Evolutionary conservation across 2,888 invertebrate species (phyloP), one percentile per base, ranked within the genome.

Genomic region (Ectropis crepuscularia): DNA sequence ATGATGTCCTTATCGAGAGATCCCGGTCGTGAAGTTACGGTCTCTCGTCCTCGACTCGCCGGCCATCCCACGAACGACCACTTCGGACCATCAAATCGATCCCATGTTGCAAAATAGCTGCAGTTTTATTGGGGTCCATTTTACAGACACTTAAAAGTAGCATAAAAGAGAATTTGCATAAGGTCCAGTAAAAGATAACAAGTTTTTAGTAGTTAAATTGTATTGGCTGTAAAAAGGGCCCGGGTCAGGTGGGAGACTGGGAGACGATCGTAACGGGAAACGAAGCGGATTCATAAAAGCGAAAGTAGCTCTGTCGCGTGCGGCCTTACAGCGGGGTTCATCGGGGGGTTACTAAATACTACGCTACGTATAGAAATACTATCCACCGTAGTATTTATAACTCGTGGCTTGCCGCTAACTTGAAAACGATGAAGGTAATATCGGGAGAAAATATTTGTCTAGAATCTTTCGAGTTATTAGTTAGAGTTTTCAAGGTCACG

Each of bases 1-100:
- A 86, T 86, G 84, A 87, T 88, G 89, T 90, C 90, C 90, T 88
- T 85, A 86, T 77, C 78, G 84, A 78, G 73, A 74, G 70, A 75
- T 70, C 75, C 65, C 68, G 69, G 57, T 74, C 69, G 74, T 69
- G 68, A 74, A 64, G 63, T 62, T 61, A 71, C 71, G 66, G 66
- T 69, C 60, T 70, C 65, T 58, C 9, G 28, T 42, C 54, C 61
- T 55, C 47, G 57, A 63, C 62, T 63, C 53, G 57, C 62, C 57
- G 51, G 57, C 37, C 50, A 49, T 39, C 46, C 57, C 57, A 45
- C 53, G 8, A n/a, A 48, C 57, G 51, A 47, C 53, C 16, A 28
- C 43, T 41, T 16, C 48, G 48, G 46, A 41, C 10, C 8, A 45
- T 57, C 39, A 57, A 57, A 42, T 55, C 36, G 49, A 39, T 49